Percentiles rank a stretch among this genome's conserved stretches.
phyloP scores from a whole-genome alignment of 2,888 invertebrate genomes.

The Syrphus vitripennis region DNA sequence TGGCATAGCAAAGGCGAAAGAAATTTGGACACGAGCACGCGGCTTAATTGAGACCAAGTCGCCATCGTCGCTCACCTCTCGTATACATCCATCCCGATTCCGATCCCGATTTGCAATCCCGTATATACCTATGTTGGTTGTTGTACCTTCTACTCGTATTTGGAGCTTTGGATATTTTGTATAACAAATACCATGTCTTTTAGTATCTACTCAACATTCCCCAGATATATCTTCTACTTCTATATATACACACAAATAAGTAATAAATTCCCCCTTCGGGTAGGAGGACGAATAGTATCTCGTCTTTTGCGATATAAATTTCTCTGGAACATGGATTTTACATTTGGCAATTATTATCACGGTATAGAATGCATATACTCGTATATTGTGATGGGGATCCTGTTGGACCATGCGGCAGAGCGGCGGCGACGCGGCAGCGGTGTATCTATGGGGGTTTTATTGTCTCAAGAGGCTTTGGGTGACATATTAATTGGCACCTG shows the following conservation, averaged over 20 bases:
- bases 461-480: slow-evolving; percentile 24
- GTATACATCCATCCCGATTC: neutral
- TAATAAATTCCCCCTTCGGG: slow-evolving; percentile 52
- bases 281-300: slow-evolving; percentile 46
- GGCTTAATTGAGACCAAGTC: slow-evolving; percentile 69
- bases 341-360: slow-evolving; percentile 67
- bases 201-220: slow-evolving; percentile 47
- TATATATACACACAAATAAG: slow-evolving; percentile 24
- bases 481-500: slow-evolving; percentile 56
- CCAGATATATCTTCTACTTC: neutral
- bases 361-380: neutral
- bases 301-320: slow-evolving; percentile 64
- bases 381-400: neutral
- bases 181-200: slow-evolving; percentile 62
- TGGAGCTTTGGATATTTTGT: slow-evolving; percentile 59
- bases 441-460: slow-evolving; percentile 50
- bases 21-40: slow-evolving; percentile 63
- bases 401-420: neutral
- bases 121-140: neutral
- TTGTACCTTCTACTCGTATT: neutral
- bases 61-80: neutral
- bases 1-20: slow-evolving; percentile 52
- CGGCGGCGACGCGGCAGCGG: neutral
- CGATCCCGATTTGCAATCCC: neutral
- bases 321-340: slow-evolving; percentile 65